A percentile compares a stretch with the other conserved stretches of the same genome.
phyloP scores from a whole-genome alignment of 2,113 vertebrate species.

The Hippoglossus stenolepis region DNA sequence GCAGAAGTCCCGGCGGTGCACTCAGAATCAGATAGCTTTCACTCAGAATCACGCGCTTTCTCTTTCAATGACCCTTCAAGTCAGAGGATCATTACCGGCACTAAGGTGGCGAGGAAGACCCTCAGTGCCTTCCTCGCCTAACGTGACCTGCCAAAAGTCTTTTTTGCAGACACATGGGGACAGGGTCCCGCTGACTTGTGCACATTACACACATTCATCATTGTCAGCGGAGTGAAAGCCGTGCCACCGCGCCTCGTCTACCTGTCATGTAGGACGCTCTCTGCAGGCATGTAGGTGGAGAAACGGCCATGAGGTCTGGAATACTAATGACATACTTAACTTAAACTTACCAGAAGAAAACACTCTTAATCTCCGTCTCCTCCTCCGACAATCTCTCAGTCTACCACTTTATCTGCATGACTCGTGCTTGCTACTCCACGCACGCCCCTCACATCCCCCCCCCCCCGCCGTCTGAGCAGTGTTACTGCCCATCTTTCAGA shows the following conservation, averaged over 20 bases:
- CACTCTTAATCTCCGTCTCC: neutral
- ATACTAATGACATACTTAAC: constrained; percentile 20
- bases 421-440: constrained; percentile 31
- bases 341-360: neutral
- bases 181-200: neutral
- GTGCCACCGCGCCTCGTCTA: neutral
- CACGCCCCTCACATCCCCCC: constrained; percentile 17
- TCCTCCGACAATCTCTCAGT: neutral
- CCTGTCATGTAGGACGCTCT: constrained; percentile 13
- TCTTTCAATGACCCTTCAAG: constrained; percentile 12
- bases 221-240: neutral
- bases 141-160: too few species aligned
- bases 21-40: constrained; percentile 30
- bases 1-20: constrained; percentile 11
- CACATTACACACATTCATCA: constrained; percentile 39
- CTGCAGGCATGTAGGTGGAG: neutral
- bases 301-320: constrained; percentile 22
- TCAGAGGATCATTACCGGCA: constrained; percentile 32
- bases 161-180: neutral
- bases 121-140: too few species aligned
- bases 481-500: constrained; percentile 37
- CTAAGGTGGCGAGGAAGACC: neutral
- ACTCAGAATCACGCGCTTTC: neutral
- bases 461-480: constrained; percentile 15
- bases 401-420: constrained; percentile 22